These are phyloP conservation scores for Pogonomyrmex californicus DNA, from an alignment of 1,140 invertebrate genomes.

Conservation along the genomic window DNA sequence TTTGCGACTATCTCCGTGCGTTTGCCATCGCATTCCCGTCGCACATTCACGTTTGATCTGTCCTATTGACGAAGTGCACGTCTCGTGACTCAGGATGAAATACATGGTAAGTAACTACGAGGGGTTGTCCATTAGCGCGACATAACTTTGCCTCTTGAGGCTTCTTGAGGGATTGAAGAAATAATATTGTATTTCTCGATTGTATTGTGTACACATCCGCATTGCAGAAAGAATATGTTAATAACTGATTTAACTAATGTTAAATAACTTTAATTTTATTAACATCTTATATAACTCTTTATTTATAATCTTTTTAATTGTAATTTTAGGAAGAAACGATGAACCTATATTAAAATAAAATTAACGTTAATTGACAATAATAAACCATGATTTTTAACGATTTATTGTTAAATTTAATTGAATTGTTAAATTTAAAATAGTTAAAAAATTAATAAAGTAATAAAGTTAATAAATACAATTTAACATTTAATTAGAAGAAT, in stretches of 20 bases:
- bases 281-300: neutral
- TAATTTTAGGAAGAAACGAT: neutral
- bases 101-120: slow-evolving; percentile 77
- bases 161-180: neutral
- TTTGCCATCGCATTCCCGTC: slow-evolving; percentile 63
- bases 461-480: neutral
- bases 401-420: slow-evolving; percentile 3
- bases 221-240: neutral
- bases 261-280: neutral
- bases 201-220: neutral
- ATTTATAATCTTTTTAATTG: neutral
- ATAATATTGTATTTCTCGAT: neutral
- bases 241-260: neutral
- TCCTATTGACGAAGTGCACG: slow-evolving; percentile 10
- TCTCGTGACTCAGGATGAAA: slow-evolving; percentile 78
- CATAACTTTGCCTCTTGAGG: neutral
- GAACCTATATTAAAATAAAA: neutral
- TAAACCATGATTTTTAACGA: neutral
- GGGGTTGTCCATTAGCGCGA: neutral
- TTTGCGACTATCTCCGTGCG: slow-evolving; percentile 75
- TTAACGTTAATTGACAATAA: neutral
- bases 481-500: slow-evolving; percentile 5
- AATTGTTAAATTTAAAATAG: neutral
- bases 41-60: neutral
- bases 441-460: neutral